These are phyloP conservation scores for Ploceus nigricollis DNA, from an alignment of 2,113 vertebrate species.

Conservation along the genomic window DNA sequence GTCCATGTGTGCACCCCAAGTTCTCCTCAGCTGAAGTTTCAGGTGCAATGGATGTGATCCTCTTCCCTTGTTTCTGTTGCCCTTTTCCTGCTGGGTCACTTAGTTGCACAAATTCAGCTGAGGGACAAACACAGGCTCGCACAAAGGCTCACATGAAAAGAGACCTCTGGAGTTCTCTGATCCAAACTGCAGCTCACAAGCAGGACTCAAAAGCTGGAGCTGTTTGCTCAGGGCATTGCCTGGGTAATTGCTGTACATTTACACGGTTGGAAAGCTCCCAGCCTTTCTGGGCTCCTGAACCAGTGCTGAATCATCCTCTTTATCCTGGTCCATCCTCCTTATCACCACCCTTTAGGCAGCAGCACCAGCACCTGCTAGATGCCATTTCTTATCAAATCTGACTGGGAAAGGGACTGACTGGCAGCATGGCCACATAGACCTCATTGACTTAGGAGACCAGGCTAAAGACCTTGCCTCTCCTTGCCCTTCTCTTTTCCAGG, in stretches of 20 bases:
- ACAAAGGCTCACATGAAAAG: neutral
- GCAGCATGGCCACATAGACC: neutral
- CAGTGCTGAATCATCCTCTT: neutral
- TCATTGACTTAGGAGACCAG: neutral
- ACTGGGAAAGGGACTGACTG: neutral
- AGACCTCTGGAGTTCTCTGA: neutral
- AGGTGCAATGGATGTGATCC: neutral
- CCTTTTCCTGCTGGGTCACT: neutral
- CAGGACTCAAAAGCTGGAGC: neutral
- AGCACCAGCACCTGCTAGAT: neutral
- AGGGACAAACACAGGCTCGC: neutral
- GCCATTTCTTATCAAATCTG: neutral
- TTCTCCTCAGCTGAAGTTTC: neutral
- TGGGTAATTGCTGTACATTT: neutral
- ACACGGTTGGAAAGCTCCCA: neutral
- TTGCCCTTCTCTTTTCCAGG: neutral
- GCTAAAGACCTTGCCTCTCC: neutral
- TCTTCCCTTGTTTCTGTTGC: neutral
- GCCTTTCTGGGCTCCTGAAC: neutral
- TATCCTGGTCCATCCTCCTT: neutral
- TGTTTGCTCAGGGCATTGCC: neutral
- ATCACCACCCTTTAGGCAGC: neutral
- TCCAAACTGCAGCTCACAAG: neutral
- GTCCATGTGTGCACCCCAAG: accelerated
- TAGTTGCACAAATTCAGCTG: neutral